Evolutionary conservation across 2,888 invertebrate species (phyloP).

Genomic region (Acleris literana): DNA sequence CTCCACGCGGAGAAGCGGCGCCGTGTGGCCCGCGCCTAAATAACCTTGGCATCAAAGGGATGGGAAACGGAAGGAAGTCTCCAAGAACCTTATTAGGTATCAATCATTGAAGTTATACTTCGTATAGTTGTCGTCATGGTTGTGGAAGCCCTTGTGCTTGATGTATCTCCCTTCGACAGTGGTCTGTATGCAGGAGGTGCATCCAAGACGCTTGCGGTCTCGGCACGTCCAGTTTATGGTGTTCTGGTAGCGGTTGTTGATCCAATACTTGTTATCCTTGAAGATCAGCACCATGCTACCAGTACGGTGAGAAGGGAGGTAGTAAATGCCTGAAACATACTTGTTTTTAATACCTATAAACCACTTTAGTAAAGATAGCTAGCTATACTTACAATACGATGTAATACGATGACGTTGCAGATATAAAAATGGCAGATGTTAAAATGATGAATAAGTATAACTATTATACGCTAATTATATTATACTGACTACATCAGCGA

Average conservation of each 20-base stretch:
- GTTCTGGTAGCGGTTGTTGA: conserved; percentile 78
- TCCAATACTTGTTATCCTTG: conserved; percentile 80
- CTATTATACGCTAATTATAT: no score
- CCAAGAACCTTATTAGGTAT: conserved; percentile 40
- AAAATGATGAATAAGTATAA: no score
- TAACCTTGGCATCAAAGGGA: no score
- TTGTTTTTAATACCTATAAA: conserved; percentile 35
- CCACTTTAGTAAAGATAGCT: background rate
- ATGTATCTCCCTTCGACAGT: conserved; percentile 74
- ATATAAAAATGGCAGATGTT: no score
- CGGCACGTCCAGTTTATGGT: conserved; percentile 80
- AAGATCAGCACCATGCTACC: conserved; percentile 79
- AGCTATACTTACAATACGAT: no score
- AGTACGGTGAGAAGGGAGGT: conserved; percentile 76
- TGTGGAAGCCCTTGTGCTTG: conserved; percentile 76
- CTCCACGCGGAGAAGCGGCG: no score
- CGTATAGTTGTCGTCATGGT: conserved; percentile 76
- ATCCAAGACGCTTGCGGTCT: conserved; percentile 72
- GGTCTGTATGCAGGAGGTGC: conserved; percentile 76
- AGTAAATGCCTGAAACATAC: conserved; percentile 67
- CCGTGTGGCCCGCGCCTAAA: no score
- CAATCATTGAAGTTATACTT: conserved; percentile 79
- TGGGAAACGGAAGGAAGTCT: no score
- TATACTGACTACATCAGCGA: no score
- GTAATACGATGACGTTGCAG: no score